Conservation (phyloP, 92 coral and sea anemone genomes). For the Siderastrea radians region DNA sequence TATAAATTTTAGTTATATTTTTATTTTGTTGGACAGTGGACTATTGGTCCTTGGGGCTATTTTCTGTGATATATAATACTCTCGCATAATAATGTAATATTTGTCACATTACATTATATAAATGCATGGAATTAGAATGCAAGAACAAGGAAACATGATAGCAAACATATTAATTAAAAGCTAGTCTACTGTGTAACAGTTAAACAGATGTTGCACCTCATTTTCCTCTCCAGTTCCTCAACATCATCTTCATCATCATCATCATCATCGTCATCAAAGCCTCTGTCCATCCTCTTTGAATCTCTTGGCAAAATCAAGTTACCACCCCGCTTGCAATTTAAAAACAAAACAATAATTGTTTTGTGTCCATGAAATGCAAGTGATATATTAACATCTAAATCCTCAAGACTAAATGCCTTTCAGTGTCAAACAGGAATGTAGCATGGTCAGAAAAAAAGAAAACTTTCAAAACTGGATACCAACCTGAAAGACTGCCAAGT, state of each 20-base stretch:
- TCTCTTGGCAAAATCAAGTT: conserved; percentile 38
- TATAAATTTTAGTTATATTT: too few relatives aligned
- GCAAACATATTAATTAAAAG: background rate
- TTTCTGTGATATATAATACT: background rate
- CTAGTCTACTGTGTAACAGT: background rate
- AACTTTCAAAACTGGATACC: too few relatives aligned
- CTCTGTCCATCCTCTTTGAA: conserved; percentile 40
- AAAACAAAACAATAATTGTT: background rate
- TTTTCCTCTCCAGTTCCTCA: conserved; percentile 72
- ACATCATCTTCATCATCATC: conserved; percentile 81
- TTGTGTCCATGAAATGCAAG: background rate
- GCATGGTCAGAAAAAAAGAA: too few relatives aligned
- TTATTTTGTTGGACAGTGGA: too few relatives aligned
- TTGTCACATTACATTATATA: background rate
- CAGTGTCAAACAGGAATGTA: too few relatives aligned
- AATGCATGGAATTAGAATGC: background rate
- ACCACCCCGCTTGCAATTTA: conserved; percentile 51
- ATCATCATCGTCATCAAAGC: conserved; percentile 58
- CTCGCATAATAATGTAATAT: background rate
- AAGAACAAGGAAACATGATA: background rate
- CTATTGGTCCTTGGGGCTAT: too few relatives aligned
- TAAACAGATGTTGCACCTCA: conserved; percentile 17
- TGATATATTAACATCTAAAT: background rate
- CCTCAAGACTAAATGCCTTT: too few relatives aligned
- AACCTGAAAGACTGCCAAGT: too few relatives aligned